Percentiles rank a stretch among this genome's conserved stretches.
Evolutionary conservation across 2,888 invertebrate genomes (phyloP).

Genomic region (Hirtodrosophila alboralis): DNA sequence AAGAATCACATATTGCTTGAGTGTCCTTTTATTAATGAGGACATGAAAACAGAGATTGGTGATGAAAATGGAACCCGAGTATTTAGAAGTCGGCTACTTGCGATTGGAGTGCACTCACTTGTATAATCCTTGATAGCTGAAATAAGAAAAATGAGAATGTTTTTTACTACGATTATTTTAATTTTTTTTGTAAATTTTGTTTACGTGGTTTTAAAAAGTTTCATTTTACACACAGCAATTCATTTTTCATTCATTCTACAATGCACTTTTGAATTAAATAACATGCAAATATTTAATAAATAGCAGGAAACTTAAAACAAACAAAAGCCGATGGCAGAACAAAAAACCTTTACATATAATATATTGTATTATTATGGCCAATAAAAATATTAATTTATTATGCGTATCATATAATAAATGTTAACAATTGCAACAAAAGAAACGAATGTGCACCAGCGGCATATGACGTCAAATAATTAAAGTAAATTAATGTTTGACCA

Average conservation of each 20-base stretch:
- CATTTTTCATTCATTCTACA: no score
- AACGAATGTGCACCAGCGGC: slow-evolving; percentile 11
- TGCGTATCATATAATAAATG: slow-evolving; percentile 40
- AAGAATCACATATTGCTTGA: no score
- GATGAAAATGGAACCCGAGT: no score
- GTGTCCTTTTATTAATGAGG: no score
- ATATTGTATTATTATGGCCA: slow-evolving; percentile 18
- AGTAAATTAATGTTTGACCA: slow-evolving; percentile 48
- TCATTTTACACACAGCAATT: neutral
- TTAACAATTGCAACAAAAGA: slow-evolving; percentile 38
- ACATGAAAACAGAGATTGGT: no score
- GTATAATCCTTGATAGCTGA: no score
- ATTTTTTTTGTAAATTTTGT: neutral
- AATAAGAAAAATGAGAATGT: neutral
- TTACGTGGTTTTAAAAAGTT: neutral
- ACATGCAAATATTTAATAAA: slow-evolving; percentile 61
- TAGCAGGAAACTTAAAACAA: slow-evolving; percentile 29
- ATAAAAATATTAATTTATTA: slow-evolving; percentile 48
- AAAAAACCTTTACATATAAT: slow-evolving; percentile 1
- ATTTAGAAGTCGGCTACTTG: neutral
- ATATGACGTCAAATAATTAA: slow-evolving; percentile 53
- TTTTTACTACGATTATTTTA: slow-evolving; percentile 6
- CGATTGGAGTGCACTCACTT: no score
- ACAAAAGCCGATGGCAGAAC: slow-evolving; percentile 9
- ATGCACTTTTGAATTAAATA: slow-evolving; percentile 23